Evolutionary conservation across 1,140 invertebrate species (phyloP).

Genomic region (Brevipalpus yothersi): DNA sequence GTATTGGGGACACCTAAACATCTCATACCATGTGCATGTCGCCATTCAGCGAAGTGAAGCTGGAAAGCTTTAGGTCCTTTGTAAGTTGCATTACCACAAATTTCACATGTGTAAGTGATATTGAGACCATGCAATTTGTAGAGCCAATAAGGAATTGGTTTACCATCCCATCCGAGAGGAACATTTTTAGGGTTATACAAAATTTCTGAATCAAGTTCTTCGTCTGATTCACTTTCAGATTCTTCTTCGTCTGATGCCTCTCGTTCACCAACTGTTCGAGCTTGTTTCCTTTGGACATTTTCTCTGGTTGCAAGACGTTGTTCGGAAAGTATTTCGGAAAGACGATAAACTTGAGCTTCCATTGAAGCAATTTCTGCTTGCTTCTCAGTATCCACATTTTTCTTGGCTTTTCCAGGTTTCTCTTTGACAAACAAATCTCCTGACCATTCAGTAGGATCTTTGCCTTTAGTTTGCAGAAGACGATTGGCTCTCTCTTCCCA

Average conservation of each 20-base stretch:
- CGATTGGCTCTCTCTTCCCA: conserved; percentile 86
- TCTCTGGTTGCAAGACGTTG: conserved; percentile 64
- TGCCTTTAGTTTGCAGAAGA: conserved; percentile 83
- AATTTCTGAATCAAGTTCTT: conserved; percentile 44
- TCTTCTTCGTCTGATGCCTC: conserved; percentile 79
- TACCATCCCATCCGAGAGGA: conserved; percentile 97
- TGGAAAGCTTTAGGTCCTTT: conserved; percentile 99
- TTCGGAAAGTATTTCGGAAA: conserved; percentile 12
- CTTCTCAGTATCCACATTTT: conserved; percentile 35
- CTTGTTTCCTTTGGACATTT: conserved; percentile 94
- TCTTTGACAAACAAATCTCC: conserved; percentile 68
- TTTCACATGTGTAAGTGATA: conserved; percentile 96
- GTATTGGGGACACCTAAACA: conserved; percentile 98
- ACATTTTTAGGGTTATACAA: conserved; percentile 99
- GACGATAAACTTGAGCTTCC: conserved; percentile 41
- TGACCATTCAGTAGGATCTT: conserved; percentile 52
- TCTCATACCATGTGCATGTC: conserved; percentile 96
- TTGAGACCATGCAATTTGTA: conserved; percentile 98
- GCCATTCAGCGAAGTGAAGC: conserved; percentile 96
- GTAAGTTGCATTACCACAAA: conserved; percentile 98
- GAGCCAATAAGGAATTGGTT: conserved; percentile 97
- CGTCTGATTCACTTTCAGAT: conserved; percentile 50
- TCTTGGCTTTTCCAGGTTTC: conserved; percentile 32
- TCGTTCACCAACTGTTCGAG: conserved; percentile 74
- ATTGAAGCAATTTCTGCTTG: conserved; percentile 22